Conservation (phyloP, 2,113 vertebrate species). For the Pardalotus punctatus region DNA sequence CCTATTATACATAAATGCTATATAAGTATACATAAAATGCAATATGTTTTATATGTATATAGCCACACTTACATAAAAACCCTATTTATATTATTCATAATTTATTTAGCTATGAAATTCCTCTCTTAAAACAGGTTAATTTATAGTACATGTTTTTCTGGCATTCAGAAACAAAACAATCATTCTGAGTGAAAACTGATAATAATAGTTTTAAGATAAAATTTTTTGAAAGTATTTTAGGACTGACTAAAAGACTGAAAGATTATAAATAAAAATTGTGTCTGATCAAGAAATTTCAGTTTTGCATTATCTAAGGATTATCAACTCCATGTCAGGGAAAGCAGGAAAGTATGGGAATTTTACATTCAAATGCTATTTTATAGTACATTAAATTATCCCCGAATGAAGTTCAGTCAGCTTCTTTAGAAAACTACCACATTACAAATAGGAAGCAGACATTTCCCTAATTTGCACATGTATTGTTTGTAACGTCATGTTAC, state of each 20-base stretch:
- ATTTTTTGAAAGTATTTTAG: background rate
- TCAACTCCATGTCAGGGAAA: background rate
- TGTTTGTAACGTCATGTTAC: background rate
- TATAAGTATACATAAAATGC: background rate
- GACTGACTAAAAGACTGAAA: background rate
- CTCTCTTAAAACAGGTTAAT: background rate
- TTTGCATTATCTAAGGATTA: background rate
- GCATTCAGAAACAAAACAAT: background rate
- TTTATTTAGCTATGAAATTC: background rate
- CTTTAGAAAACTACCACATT: background rate
- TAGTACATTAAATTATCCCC: background rate
- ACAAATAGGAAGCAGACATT: background rate
- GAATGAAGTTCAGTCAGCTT: background rate
- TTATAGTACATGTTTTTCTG: background rate
- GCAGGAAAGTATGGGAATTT: background rate
- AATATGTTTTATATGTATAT: background rate
- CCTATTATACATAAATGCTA: background rate
- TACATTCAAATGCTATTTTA: background rate
- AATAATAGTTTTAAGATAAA: background rate
- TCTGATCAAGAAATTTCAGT: background rate
- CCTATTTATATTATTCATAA: background rate
- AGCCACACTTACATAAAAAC: background rate
- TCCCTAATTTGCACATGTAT: background rate
- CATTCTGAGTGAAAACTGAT: background rate
- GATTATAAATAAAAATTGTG: background rate